Evolutionary conservation across 2,888 invertebrate genomes (phyloP).

Genomic region (Temnothorax rugatulus): DNA sequence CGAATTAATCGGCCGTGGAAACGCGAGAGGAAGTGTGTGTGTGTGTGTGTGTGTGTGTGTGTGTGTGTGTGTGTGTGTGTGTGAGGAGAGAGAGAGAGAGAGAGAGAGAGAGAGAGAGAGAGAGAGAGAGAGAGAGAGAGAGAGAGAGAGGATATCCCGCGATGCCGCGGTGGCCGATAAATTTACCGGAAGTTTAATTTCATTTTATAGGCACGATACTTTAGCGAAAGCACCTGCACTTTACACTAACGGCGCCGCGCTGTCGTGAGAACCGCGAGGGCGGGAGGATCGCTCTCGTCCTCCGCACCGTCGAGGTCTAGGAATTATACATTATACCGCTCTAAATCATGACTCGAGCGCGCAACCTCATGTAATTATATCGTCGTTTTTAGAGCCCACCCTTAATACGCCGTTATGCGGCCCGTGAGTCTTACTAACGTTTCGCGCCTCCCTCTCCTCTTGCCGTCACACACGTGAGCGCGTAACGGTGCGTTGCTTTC

Average conservation of each 20-base stretch:
- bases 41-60: no score
- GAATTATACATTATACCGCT: constrained; percentile 78
- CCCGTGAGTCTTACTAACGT: constrained; percentile 68
- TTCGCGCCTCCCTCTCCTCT: constrained; percentile 43
- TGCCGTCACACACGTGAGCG: constrained; percentile 8
- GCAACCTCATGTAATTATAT: constrained; percentile 79
- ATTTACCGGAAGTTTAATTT: constrained; percentile 83
- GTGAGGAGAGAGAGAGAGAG: no score
- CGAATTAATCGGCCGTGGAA: constrained; percentile 60
- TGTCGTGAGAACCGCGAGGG: constrained; percentile 58
- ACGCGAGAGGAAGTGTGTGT: background rate
- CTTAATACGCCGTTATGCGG: constrained; percentile 68
- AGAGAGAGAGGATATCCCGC: constrained; percentile 43
- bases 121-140: no score
- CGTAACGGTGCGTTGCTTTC: background rate
- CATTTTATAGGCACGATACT: constrained; percentile 84
- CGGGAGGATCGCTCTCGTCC: constrained; percentile 50
- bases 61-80: no score
- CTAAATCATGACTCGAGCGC: constrained; percentile 77
- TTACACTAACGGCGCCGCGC: constrained; percentile 79
- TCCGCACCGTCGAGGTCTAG: constrained; percentile 66
- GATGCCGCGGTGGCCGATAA: constrained; percentile 76
- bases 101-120: background rate
- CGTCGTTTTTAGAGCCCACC: constrained; percentile 75
- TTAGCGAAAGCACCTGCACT: constrained; percentile 81